phyloP scores from a whole-genome alignment of 2,888 invertebrate genomes.

The Mactromeris polynyma region DNA sequence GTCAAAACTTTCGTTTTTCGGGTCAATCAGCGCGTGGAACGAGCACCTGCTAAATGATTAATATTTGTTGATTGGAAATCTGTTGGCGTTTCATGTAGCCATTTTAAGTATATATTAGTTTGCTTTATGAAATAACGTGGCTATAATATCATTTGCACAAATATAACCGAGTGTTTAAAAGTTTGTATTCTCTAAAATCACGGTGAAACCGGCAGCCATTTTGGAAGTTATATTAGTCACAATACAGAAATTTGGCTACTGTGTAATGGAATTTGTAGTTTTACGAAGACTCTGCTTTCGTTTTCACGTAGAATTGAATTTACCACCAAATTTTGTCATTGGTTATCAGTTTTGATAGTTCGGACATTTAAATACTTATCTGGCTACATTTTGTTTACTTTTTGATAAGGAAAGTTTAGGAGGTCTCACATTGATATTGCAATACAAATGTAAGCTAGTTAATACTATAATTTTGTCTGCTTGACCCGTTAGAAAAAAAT shows the following conservation, averaged over 20 bases:
- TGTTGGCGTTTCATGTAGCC: background rate
- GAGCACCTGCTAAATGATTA: slow-evolving; percentile 59
- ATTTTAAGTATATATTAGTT: slow-evolving; percentile 19
- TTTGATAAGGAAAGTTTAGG: slow-evolving; percentile 43
- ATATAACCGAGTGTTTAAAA: background rate
- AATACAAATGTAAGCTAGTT: background rate
- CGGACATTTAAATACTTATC: slow-evolving; percentile 15
- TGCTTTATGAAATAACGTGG: slow-evolving; percentile 2
- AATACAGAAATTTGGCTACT: slow-evolving; percentile 25
- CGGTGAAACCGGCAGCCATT: slow-evolving; percentile 73
- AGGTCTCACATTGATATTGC: slow-evolving; percentile 31
- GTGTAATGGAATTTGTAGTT: slow-evolving; percentile 5
- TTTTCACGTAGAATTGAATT: slow-evolving; percentile 43
- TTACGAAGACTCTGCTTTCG: background rate
- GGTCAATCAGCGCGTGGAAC: slow-evolving; percentile 41
- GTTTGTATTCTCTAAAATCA: background rate
- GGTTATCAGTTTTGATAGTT: slow-evolving; percentile 15
- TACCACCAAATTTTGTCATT: slow-evolving; percentile 60
- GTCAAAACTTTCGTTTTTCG: slow-evolving; percentile 60
- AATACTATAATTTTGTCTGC: background rate
- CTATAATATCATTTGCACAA: slow-evolving; percentile 5
- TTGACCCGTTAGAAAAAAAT: slow-evolving; percentile 18
- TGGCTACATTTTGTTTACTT: slow-evolving; percentile 36
- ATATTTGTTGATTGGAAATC: slow-evolving; percentile 32
- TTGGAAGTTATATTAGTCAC: slow-evolving; percentile 64